Percentiles rank a stretch among this genome's conserved stretches.
These are phyloP conservation scores for Coremacera marginata DNA, from an alignment of 2,888 invertebrate genomes.

Conservation along the genomic window DNA sequence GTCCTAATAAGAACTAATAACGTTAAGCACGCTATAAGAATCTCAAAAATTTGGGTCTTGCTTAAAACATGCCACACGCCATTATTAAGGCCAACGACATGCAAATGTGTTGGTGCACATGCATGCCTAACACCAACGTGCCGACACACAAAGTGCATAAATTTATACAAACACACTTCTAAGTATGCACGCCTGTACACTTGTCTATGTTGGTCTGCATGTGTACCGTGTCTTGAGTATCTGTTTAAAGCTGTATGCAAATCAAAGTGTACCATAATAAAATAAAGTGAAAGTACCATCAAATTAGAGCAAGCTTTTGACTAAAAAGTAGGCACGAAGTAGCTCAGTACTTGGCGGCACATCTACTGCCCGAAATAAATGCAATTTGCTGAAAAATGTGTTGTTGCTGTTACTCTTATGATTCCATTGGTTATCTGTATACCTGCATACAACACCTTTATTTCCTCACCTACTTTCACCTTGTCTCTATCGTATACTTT, in stretches of 20 bases:
- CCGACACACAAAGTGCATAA: background rate
- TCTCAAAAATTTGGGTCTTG: background rate
- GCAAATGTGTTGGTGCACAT: background rate
- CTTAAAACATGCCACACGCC: constrained; percentile 6
- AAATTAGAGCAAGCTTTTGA: constrained; percentile 24
- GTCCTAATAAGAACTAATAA: constrained; percentile 7
- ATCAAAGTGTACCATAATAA: background rate
- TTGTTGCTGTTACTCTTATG: background rate
- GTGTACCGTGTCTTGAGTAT: constrained; percentile 13
- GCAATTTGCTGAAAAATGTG: background rate
- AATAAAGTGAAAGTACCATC: constrained; percentile 16
- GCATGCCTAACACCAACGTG: no score
- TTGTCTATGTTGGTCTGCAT: background rate
- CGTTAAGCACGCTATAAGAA: constrained; percentile 7
- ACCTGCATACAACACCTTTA: background rate
- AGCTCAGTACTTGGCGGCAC: background rate
- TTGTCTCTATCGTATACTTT: no score
- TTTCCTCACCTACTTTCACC: background rate
- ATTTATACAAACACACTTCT: background rate
- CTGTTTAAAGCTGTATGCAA: constrained; percentile 26
- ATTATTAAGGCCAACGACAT: constrained; percentile 5
- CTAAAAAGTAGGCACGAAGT: background rate
- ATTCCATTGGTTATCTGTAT: no score
- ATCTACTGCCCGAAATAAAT: background rate
- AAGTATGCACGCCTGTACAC: background rate